A percentile compares a stretch with the other conserved stretches of the same genome.
Evolutionary conservation across 92 coral and sea anemone species (phyloP).

Genomic region (Bergia sp.): DNA sequence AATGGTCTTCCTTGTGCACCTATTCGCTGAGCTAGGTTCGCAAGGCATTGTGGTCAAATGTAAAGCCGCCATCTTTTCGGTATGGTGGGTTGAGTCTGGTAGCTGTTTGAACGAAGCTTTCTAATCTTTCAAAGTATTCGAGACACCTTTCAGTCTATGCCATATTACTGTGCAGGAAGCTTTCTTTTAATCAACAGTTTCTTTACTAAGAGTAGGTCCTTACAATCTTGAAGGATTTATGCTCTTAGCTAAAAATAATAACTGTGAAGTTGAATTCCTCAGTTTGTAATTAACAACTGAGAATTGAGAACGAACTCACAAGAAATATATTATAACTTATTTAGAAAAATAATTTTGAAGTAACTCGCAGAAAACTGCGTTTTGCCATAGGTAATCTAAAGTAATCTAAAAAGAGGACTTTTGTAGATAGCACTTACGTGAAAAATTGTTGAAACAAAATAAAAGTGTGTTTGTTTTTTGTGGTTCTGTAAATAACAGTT

Average conservation of each 20-base stretch:
- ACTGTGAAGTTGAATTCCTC: not conserved
- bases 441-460: not conserved
- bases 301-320: not conserved
- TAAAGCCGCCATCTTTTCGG: too few species aligned
- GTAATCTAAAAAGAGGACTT: not conserved
- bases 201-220: not conserved
- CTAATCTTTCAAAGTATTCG: too few species aligned
- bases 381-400: not conserved
- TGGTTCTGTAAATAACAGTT: not conserved
- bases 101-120: too few species aligned
- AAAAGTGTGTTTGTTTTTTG: not conserved
- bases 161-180: too few species aligned
- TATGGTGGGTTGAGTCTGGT: too few species aligned
- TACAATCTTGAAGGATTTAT: not conserved
- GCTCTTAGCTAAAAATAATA: not conserved
- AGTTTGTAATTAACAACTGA: not conserved
- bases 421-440: not conserved
- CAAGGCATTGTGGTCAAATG: too few species aligned
- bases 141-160: too few species aligned
- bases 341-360: conserved; percentile 2
- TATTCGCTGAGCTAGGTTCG: too few species aligned
- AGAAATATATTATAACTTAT: not conserved
- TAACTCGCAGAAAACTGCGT: not conserved
- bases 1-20: too few species aligned
- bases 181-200: not conserved